phyloP scores from a whole-genome alignment of 2,888 invertebrate species.

The Brachypalpus laphriformis region DNA sequence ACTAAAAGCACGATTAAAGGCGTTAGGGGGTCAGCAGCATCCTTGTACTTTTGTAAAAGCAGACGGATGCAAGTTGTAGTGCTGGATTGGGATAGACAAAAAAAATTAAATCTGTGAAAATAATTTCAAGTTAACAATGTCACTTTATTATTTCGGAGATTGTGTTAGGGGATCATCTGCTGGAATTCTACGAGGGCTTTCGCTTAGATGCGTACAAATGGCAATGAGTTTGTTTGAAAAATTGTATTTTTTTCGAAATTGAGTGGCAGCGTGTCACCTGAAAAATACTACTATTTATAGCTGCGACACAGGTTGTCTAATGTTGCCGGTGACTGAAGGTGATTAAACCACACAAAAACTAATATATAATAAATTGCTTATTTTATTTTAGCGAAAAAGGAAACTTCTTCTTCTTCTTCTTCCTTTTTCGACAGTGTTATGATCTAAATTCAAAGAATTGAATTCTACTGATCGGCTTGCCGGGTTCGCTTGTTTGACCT shows the following conservation, averaged over 20 bases:
- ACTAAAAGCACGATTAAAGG: slow-evolving; percentile 57
- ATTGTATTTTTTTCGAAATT: background rate
- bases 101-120: slow-evolving; percentile 13
- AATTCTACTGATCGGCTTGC: too few species aligned
- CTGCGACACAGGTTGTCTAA: too few species aligned
- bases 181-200: too few species aligned
- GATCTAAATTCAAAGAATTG: too few species aligned
- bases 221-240: slow-evolving; percentile 12
- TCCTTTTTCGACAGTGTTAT: too few species aligned
- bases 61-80: slow-evolving; percentile 30
- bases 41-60: slow-evolving; percentile 7
- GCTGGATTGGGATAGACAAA: slow-evolving; percentile 31
- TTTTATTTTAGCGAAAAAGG: too few species aligned
- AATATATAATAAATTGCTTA: too few species aligned
- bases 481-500: too few species aligned
- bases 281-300: too few species aligned
- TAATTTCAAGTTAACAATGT: slow-evolving; percentile 31
- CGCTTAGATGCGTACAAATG: slow-evolving; percentile 18
- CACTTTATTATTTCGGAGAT: slow-evolving; percentile 28
- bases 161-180: slow-evolving; percentile 10
- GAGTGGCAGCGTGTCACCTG: background rate
- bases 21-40: slow-evolving; percentile 4
- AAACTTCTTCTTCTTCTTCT: too few species aligned
- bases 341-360: too few species aligned
- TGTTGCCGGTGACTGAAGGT: too few species aligned